Base-by-base conservation (phyloP, 2,113 vertebrate genomes). In the Sylvietta virens region DNA sequence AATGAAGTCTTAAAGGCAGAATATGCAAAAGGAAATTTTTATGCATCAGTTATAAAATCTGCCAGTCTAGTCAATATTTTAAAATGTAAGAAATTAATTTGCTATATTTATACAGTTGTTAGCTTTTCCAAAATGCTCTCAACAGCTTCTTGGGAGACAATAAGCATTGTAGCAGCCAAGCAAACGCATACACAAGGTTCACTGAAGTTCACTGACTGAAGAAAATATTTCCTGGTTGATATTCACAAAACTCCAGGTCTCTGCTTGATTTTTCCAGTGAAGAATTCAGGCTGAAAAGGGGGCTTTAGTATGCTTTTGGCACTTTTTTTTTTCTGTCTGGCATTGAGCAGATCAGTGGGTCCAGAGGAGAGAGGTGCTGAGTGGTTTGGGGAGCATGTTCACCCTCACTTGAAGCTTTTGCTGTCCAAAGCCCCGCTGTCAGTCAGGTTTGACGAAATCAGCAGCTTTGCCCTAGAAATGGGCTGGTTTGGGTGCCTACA, bases 311-410 rank as follows among this genome's bases (percentile, higher is more conserved):
- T 4, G 56, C 9, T 62, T 66, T 61, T 44, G 27, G 13, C 6
- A 8, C n/a, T 42, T 69, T 81, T 21, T 81, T 30, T 73, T 50
- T 81, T 81, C 44, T 62, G 27, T 17, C 22, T 2, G 11, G 31
- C 33, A 31, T 3, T 61, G 42, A 47, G 57, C 26, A 53, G 42
- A 65, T 13, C 21, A 20, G 24, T 3, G 35, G 15, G 18, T 56
- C 11, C 28, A 28, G 54, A 86, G 37, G 21, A 28, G 6, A 40
- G 17, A 44, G 14, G 6, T 65, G 33, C 84, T 79, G 50, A 51
- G 65, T 0, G 0, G 5, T 7, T 12, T 11, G 44, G 28, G 64
- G 35, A 83, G 28, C 4, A 11, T 1, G 4, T 28, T 9, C 21
- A n/a, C 16, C 22, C 9, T 54, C 12, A 24, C 26, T 53, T 7